Conservation (phyloP, 2,113 vertebrate species). For the Caloenas nicobarica region DNA sequence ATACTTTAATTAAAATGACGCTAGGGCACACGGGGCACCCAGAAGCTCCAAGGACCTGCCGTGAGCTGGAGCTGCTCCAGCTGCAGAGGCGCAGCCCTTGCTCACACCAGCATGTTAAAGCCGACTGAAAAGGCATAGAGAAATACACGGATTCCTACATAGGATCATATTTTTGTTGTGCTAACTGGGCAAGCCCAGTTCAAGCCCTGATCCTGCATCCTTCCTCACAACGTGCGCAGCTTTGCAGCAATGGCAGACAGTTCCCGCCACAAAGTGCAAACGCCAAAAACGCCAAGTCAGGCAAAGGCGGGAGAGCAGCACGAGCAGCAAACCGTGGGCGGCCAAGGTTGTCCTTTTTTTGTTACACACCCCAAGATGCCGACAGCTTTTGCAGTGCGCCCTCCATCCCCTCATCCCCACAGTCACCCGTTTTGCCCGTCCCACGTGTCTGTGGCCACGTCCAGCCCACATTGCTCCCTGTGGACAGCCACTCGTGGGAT, state of each 20-base stretch:
- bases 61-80: accelerated
- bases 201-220: background rate
- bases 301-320: background rate
- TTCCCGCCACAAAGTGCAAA: background rate
- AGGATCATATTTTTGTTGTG: background rate
- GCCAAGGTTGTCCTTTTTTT: background rate
- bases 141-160: background rate
- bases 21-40: background rate
- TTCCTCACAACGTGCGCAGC: background rate
- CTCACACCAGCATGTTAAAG: accelerated
- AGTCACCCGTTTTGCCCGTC: accelerated
- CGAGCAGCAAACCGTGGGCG: accelerated
- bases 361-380: too few species aligned
- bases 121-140: background rate
- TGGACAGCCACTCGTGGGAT: accelerated
- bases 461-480: background rate
- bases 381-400: background rate
- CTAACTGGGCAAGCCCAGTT: background rate
- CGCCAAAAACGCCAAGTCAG: accelerated
- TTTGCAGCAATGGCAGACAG: background rate
- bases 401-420: accelerated
- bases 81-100: background rate
- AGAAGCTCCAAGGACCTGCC: background rate
- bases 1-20: accelerated
- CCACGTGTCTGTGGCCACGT: accelerated